Base-by-base conservation (phyloP, 2,797 vertebrate genomes). In the Tarsius wallacei region DNA sequence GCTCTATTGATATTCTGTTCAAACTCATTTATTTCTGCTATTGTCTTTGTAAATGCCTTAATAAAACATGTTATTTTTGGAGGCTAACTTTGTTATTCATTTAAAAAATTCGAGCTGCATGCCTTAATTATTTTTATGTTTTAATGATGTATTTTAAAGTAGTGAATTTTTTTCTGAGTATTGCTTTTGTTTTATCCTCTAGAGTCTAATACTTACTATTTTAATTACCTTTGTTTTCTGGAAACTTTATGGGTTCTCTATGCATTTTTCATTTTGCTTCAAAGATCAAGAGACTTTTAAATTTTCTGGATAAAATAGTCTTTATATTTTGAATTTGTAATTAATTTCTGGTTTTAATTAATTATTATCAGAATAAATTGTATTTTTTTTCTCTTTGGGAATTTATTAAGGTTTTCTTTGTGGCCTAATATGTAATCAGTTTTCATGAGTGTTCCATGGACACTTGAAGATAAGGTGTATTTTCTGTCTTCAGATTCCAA, bases 401-500 rank as follows among this genome's bases (percentile, higher is more conserved):
- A 55, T 74, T 73, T 87, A 84, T 78, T 61, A 83, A 77, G 47
- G n/a, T 59, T 87, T 90, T 85, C 9, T 63, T 63, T 76, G 12
- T 89, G n/a, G 53, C 76, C 5, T 55, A 63, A 73, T 19, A 57
- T 36, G 19, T 33, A 49, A 53, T 71, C 6, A 87, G 22, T 85
- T 73, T 78, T 87, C 31, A 90, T 63, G 42, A 80, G 28, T 74
- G 33, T 68, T 71, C 22, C 26, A 28, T 81, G 26, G 8, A 74
- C 47, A 78, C 42, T 33, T 80, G 73, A 71, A 82, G 82, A 61
- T 70, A 82, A 82, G 31, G 7, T 51, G 2, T 33, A 70, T 82
- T 87, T 94, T 93, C 55, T 77, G 15, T 82, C 77, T 95, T 82
- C 19, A 77, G 71, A 83, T 64, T 82, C 10, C 77, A 71, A 74